phyloP scores from a whole-genome alignment of 2,113 vertebrate species.

The Sinocyclocheilus maitianheensis region DNA sequence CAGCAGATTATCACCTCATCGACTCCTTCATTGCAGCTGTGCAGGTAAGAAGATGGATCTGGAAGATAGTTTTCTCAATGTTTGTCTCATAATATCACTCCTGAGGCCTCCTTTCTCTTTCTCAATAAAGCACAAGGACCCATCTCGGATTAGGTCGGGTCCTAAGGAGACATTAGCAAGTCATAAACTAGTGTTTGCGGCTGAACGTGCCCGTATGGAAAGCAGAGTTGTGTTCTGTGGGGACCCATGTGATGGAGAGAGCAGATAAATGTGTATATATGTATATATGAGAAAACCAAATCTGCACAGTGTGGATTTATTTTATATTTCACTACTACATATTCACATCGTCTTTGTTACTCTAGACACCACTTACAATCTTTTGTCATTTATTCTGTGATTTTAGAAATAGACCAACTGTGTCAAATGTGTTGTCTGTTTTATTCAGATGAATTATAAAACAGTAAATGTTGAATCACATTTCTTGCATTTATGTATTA shows the following conservation, averaged over 20 bases:
- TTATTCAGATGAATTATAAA: neutral
- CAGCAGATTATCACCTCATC: conserved; percentile 79
- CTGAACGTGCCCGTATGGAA: conserved; percentile 73
- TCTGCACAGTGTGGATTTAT: neutral
- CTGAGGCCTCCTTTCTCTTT: neutral
- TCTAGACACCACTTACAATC: neutral
- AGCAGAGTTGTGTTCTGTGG: conserved; percentile 69
- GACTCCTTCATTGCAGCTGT: conserved; percentile 80
- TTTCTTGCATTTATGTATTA: neutral
- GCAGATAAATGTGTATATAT: neutral
- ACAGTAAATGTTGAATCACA: neutral
- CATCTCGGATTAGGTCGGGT: conserved; percentile 69
- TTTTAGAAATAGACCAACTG: neutral
- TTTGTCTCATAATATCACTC: neutral
- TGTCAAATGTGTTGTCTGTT: neutral
- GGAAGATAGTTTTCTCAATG: neutral
- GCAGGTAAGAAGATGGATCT: conserved; percentile 67
- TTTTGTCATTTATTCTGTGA: neutral
- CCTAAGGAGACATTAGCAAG: conserved; percentile 74
- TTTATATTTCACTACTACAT: neutral
- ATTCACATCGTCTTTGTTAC: neutral
- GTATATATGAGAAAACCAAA: neutral
- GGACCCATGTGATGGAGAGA: conserved; percentile 18
- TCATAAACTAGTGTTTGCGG: conserved; percentile 79
- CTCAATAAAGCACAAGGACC: conserved; percentile 66